A percentile compares a stretch with the other conserved stretches of the same genome.
Conservation (phyloP, 2,797 vertebrate genomes). For the Scomberomorus guttatus region DNA sequence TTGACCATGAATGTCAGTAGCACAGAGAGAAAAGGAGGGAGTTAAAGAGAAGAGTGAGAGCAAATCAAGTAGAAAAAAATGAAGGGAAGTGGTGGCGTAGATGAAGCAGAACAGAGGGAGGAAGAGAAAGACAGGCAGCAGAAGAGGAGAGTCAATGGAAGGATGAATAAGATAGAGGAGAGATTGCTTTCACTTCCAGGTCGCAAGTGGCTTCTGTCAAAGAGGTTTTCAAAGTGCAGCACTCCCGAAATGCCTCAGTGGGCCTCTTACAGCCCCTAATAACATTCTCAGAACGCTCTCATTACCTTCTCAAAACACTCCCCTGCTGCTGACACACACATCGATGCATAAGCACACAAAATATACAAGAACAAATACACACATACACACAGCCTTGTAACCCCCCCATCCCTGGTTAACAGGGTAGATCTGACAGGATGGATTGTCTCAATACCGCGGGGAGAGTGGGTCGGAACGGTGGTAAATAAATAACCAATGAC, state of each 20-base stretch:
- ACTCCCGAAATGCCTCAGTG: conserved; percentile 31
- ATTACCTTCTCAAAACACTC: conserved; percentile 61
- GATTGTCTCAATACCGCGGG: conserved; percentile 71
- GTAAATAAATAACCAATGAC: conserved; percentile 74
- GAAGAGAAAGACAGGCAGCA: not conserved
- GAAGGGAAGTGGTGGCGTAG: not conserved
- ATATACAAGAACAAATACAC: conserved; percentile 7
- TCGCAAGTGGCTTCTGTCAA: conserved; percentile 29
- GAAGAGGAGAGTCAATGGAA: not conserved
- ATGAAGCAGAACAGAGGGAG: not conserved
- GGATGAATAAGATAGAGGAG: conserved; percentile 32
- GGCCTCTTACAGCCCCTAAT: conserved; percentile 50
- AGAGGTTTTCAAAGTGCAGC: conserved; percentile 41
- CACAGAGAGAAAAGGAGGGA: not conserved
- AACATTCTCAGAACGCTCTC: conserved; percentile 50
- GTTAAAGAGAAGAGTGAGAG: not conserved
- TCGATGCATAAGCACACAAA: conserved; percentile 14
- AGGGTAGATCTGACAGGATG: conserved; percentile 74
- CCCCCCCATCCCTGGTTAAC: conserved; percentile 57
- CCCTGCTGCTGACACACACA: conserved; percentile 16
- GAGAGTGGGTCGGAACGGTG: conserved; percentile 61
- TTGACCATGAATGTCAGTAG: not conserved
- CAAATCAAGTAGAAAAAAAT: not conserved
- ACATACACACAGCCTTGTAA: conserved; percentile 2
- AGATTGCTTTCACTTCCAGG: conserved; percentile 49